Percentiles rank a stretch among this genome's conserved stretches.
Evolutionary conservation across 2,113 vertebrate species (phyloP).

Genomic region (Macquaria australasica): DNA sequence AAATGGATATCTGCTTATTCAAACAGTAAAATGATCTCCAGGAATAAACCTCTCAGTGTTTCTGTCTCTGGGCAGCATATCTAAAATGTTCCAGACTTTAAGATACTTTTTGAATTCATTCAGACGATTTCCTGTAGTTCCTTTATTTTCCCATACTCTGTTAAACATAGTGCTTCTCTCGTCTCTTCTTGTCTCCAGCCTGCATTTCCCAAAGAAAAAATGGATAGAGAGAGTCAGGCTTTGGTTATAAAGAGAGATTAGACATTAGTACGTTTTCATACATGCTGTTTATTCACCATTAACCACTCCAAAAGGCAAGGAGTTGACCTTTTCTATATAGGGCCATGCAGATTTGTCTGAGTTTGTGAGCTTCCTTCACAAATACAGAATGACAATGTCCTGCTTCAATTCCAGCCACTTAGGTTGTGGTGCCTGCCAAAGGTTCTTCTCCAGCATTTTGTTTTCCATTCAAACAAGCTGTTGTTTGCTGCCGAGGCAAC

Average conservation of each 20-base stretch:
- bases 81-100: neutral
- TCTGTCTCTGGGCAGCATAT: neutral
- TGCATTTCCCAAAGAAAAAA: neutral
- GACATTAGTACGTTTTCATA: neutral
- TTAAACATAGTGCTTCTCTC: neutral
- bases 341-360: neutral
- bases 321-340: neutral
- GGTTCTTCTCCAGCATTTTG: conserved; percentile 29
- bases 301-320: neutral
- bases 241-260: neutral
- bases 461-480: conserved; percentile 35
- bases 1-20: conserved; percentile 26
- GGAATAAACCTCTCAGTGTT: no score
- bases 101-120: neutral
- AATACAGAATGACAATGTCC: conserved; percentile 7
- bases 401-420: conserved; percentile 19
- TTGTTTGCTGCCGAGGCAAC: conserved; percentile 45
- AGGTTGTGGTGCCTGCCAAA: neutral
- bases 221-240: neutral
- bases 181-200: neutral
- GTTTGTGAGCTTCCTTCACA: neutral
- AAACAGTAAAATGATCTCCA: neutral
- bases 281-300: neutral
- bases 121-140: neutral
- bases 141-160: neutral